These are phyloP conservation scores for Bombus breviceps DNA, from an alignment of 1,140 invertebrate genomes.

Conservation along the genomic window DNA sequence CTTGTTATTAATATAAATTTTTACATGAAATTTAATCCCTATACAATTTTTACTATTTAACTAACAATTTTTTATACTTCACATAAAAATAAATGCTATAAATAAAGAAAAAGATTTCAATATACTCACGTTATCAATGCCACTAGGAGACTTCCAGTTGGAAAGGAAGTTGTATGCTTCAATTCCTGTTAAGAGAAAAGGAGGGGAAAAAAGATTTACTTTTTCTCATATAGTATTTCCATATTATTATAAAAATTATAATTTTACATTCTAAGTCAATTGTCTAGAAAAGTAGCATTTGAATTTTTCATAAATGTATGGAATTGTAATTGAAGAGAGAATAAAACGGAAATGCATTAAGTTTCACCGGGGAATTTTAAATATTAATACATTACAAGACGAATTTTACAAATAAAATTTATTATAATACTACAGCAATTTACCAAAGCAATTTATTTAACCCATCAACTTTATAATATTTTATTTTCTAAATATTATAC, in stretches of 20 bases:
- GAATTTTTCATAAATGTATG: neutral
- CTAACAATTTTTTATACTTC: neutral
- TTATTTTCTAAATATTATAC: neutral
- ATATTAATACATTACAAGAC: neutral
- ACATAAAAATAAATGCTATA: neutral
- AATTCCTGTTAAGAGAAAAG: neutral
- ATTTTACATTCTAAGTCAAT: neutral
- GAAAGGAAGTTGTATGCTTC: conserved; percentile 60
- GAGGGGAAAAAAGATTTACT: neutral
- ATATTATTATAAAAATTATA: neutral
- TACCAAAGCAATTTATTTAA: neutral
- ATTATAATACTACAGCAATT: neutral
- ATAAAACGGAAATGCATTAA: neutral
- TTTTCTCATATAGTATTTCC: neutral
- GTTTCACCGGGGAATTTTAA: conserved; percentile 15
- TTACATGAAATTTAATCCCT: neutral
- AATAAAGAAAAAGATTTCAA: conserved; percentile 47
- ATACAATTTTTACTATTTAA: no score
- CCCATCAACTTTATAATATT: neutral
- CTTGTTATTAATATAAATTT: neutral
- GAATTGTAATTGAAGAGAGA: neutral
- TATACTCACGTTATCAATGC: conserved; percentile 88
- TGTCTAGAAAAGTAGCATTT: neutral
- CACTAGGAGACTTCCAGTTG: conserved; percentile 85
- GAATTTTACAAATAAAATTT: neutral